Evolutionary conservation across 2,888 invertebrate genomes (phyloP), one percentile per base, ranked within the genome.

Genomic region (Drosophila neonasuta): DNA sequence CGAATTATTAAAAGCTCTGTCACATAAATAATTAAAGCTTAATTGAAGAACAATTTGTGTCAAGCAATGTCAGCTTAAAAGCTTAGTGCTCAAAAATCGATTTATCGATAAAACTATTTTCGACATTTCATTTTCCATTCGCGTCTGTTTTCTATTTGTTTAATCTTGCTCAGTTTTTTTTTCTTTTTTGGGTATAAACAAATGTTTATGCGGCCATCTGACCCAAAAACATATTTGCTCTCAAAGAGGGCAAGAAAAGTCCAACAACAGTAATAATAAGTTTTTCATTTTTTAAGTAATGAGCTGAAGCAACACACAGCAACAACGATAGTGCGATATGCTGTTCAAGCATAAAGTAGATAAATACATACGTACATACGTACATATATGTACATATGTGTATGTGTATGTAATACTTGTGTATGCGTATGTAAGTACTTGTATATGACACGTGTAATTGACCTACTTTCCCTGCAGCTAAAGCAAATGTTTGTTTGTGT

Each of bases 391-490:
- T 29, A 34, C 15, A 15, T 30, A 36, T 17, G 15, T 29, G n/a
- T 24, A 10, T 51, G 54, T 34, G 11, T 36, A 55, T 51, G 30
- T 54, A 45, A 55, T 42, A 32, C 32, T 32, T 50, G 20, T 52
- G 52, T 39, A 36, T 45, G 42, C 15, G 24, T 56, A 49, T 49
- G 42, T 44, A 58, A 39, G 66, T 68, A 78, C 65, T 63, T 60
- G 65, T 64, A 77, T 63, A 71, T 79, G 85, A 84, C 88, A 88
- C 89, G 88, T 88, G 88, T 87, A 89, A 88, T 86, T 88, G 88
- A 88, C 88, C 89, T 80, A 88, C 88, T 89, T 88, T 88, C 89
- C 80, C 89, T 86, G 68, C 63, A 68, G 63, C 74, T 62, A 51
- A 15, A 66, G 56, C 63, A 66, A 68, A 49, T 52, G 63, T 59